Percentiles rank a stretch among this genome's conserved stretches.
phyloP scores from a whole-genome alignment of 2,888 invertebrate genomes.

The Fragum sueziense region DNA sequence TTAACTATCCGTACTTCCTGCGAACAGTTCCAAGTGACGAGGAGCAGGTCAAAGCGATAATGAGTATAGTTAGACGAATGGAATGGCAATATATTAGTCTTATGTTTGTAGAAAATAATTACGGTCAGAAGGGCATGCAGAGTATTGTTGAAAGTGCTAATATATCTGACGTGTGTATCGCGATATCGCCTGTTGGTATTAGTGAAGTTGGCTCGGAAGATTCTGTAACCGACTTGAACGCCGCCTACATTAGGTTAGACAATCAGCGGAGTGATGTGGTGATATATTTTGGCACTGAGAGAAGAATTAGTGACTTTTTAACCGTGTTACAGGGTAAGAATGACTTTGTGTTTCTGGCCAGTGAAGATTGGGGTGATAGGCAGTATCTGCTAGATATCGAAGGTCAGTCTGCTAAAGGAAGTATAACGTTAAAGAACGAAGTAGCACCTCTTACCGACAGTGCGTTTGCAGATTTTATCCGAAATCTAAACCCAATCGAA shows the following conservation, averaged over 20 bases:
- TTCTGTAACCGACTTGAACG: constrained; percentile 51
- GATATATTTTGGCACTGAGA: constrained; percentile 76
- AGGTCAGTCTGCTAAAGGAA: constrained; percentile 64
- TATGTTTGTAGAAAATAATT: constrained; percentile 75
- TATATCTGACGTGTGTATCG: constrained; percentile 71
- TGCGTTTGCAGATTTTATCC: constrained; percentile 45
- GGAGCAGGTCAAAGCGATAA: constrained; percentile 73
- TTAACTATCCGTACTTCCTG: constrained; percentile 75
- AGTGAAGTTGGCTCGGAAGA: constrained; percentile 50
- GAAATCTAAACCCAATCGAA: constrained; percentile 43
- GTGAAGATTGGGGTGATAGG: constrained; percentile 75
- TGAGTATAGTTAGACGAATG: constrained; percentile 68
- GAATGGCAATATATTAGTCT: constrained; percentile 75
- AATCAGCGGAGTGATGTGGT: constrained; percentile 69
- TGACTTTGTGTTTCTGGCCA: constrained; percentile 71
- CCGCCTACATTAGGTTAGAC: constrained; percentile 38
- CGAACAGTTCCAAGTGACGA: constrained; percentile 78
- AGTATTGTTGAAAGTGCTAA: constrained; percentile 66
- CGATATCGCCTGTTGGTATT: constrained; percentile 62
- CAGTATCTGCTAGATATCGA: constrained; percentile 58
- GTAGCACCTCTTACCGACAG: constrained; percentile 30
- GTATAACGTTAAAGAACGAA: constrained; percentile 69
- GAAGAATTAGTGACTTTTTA: constrained; percentile 65
- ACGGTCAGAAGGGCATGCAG: constrained; percentile 74
- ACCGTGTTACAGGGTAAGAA: constrained; percentile 50